Base-by-base conservation (phyloP, 2,797 vertebrate genomes). In the Pseudotriccus pelzelni region DNA sequence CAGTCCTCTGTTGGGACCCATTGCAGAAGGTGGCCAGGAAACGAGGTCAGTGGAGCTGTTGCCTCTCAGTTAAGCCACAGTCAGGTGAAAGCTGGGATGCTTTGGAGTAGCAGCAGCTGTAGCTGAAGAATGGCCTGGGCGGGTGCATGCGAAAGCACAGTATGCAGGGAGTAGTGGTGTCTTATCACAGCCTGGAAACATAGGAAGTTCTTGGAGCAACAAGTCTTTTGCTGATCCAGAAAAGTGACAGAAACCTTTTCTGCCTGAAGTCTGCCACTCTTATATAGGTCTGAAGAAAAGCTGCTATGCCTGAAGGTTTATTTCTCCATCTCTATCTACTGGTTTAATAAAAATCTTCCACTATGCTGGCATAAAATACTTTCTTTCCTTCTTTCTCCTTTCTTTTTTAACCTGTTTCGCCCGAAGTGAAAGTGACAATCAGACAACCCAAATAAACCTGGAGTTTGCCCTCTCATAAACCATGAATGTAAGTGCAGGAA, bases 401-500 rank as follows among this genome's bases (percentile, higher is more conserved):
- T 53, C 12, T 36, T 80, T 85, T 89, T 77, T 58, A 73, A 55
- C 21, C 32, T 19, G 3, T 53, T 78, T 76, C 5, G 4, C 19
- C 19, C 4, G 8, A 36, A 44, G 60, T 56, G 28, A 59, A 96
- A 82, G 50, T 60, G 84, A 77, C 73, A 89, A 91, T 87, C 95
- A 80, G 77, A 93, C 34, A 82, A 17, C 23, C 22, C 64, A 87
- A 91, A 94, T 88, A 93, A 97, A 94, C 69, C 43, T 84, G 84
- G 72, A 83, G 88, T 97, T 88, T 96, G 62, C 68, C 30, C 81
- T 69, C 41, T 90, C 83, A 49, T 87, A 89, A 96, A 77, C 69
- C 41, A 36, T 53, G 43, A 95, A 84, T 89, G 67, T 93, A 97
- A 97, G 94, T 92, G 64, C 92, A 96, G 86, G 95, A 96, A 97